Percentiles rank a stretch among this genome's conserved stretches.
Evolutionary conservation across 2,797 vertebrate genomes (phyloP).

Genomic region (Loriculus beryllinus): DNA sequence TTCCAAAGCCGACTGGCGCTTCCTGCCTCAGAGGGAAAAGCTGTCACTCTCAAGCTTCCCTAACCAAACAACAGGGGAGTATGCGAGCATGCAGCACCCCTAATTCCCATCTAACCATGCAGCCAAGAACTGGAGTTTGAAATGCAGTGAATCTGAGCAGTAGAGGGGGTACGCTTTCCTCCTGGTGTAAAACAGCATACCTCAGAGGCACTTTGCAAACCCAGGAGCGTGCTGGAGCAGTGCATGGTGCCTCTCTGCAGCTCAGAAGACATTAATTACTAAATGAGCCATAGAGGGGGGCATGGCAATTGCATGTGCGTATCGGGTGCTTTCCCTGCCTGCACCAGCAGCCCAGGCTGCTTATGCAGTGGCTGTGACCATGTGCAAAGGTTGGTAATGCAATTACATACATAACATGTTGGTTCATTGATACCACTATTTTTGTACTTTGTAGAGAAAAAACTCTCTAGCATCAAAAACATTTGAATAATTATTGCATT

Average conservation of each 20-base stretch:
- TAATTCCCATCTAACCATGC: neutral
- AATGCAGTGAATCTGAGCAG: neutral
- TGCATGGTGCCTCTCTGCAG: neutral
- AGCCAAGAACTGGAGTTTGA: neutral
- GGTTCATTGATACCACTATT: neutral
- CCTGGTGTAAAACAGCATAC: neutral
- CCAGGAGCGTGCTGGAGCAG: neutral
- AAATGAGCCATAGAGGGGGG: neutral
- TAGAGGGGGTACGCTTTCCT: neutral
- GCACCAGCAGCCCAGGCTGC: neutral
- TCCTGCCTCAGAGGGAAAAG: neutral
- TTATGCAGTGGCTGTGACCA: neutral
- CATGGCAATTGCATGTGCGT: fast-evolving
- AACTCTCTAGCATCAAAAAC: neutral
- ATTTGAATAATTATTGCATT: neutral
- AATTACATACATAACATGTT: fast-evolving
- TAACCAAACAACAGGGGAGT: neutral
- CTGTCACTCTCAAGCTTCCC: neutral
- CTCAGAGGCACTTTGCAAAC: neutral
- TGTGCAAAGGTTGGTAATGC: neutral
- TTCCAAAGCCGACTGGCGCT: neutral
- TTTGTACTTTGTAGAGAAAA: neutral
- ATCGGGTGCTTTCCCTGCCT: neutral
- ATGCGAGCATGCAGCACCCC: neutral
- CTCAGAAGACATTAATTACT: neutral